These are phyloP conservation scores for Tinea semifulvella DNA, from an alignment of 2,888 invertebrate species.

Conservation along the genomic window DNA sequence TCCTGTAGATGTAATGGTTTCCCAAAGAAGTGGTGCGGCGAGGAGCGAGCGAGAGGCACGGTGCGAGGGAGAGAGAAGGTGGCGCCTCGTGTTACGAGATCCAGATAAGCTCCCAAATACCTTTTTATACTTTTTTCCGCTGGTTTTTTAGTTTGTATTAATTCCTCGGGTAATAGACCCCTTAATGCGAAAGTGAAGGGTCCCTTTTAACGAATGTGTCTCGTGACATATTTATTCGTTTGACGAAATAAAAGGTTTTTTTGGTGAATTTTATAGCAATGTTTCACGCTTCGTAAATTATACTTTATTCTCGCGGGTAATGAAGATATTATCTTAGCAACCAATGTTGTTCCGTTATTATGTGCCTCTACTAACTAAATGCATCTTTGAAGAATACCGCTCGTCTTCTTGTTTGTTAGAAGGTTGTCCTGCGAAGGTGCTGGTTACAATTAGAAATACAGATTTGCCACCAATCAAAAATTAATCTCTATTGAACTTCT, in stretches of 20 bases:
- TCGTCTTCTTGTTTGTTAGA: too few species aligned
- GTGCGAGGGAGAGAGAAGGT: slow-evolving; percentile 13
- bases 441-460: too few species aligned
- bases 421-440: too few species aligned
- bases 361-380: too few species aligned
- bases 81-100: slow-evolving; percentile 11
- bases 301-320: not conserved
- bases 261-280: not conserved
- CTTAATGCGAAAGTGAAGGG: slow-evolving; percentile 2
- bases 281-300: not conserved
- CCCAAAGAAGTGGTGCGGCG: not conserved
- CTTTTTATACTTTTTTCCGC: not conserved
- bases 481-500: too few species aligned
- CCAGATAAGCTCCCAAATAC: slow-evolving; percentile 10
- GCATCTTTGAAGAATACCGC: too few species aligned
- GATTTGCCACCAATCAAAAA: too few species aligned
- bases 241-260: not conserved
- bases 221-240: slow-evolving; percentile 5
- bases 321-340: not conserved
- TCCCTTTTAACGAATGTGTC: slow-evolving; percentile 1
- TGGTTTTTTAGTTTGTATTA: slow-evolving; percentile 1
- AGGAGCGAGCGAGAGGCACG: slow-evolving; percentile 22
- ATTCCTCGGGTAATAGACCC: not conserved
- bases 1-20: too few species aligned
- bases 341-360: too few species aligned